A percentile compares a stretch with the other conserved stretches of the same genome.
Conservation (phyloP, 1,140 invertebrate genomes). For the Parapsyche elsis region DNA sequence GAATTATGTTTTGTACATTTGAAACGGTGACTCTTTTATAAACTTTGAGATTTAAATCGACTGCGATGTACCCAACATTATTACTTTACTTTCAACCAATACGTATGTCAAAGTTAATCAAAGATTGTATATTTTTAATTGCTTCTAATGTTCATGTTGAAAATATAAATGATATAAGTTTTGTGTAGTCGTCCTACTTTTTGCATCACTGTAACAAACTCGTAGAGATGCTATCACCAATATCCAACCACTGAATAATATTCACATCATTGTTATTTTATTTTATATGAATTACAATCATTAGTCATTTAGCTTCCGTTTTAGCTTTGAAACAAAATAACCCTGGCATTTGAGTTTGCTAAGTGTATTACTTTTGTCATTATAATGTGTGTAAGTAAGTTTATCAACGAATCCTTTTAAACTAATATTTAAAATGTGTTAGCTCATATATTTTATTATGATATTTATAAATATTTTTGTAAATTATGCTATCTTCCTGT, state of each 20-base stretch:
- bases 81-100: too few species aligned
- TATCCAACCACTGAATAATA: slow-evolving; percentile 2
- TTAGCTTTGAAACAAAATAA: neutral
- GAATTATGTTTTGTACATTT: slow-evolving; percentile 44
- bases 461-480: slow-evolving; percentile 5
- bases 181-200: neutral
- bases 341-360: too few species aligned
- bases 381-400: too few species aligned
- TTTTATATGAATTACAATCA: neutral
- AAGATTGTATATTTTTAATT: too few species aligned
- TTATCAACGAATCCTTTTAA: neutral
- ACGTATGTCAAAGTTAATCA: too few species aligned
- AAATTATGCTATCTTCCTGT: neutral
- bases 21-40: too few species aligned
- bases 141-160: too few species aligned
- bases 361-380: too few species aligned
- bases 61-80: too few species aligned
- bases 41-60: too few species aligned
- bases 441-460: neutral
- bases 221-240: neutral
- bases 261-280: neutral
- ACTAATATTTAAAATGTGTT: neutral
- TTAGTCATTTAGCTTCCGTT: neutral
- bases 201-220: neutral
- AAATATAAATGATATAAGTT: too few species aligned